These are phyloP conservation scores for Centruroides sculpturatus DNA, from an alignment of 1,140 invertebrate species.

Conservation along the genomic window DNA sequence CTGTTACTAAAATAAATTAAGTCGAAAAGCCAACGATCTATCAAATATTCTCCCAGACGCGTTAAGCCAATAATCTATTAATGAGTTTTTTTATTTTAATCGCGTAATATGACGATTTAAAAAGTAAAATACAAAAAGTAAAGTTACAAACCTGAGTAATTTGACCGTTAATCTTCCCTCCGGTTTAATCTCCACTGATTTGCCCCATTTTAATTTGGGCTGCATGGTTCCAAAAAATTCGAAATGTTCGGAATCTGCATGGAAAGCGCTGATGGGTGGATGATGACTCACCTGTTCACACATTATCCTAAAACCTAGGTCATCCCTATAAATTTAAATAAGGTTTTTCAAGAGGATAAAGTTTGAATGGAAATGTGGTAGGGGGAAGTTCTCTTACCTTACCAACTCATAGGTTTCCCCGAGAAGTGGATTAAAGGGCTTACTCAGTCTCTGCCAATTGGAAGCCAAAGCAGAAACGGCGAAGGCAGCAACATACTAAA, in stretches of 20 bases:
- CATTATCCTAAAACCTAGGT: constrained; percentile 32
- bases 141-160: constrained; percentile 29
- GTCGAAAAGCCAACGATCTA: too few relatives aligned
- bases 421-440: constrained; percentile 91
- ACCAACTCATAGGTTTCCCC: constrained; percentile 77
- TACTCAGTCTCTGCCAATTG: constrained; percentile 81
- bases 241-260: constrained; percentile 70
- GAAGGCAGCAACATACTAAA: constrained; percentile 63
- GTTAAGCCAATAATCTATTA: too few relatives aligned
- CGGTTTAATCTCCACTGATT: constrained; percentile 87
- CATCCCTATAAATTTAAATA: background rate
- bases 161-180: constrained; percentile 80
- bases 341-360: too few relatives aligned
- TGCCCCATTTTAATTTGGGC: constrained; percentile 93
- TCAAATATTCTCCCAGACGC: too few relatives aligned
- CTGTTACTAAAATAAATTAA: too few relatives aligned
- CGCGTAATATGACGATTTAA: too few relatives aligned
- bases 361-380: too few relatives aligned
- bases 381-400: constrained; percentile 2
- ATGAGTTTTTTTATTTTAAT: too few relatives aligned
- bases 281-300: constrained; percentile 95
- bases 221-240: constrained; percentile 81
- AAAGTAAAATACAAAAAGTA: background rate
- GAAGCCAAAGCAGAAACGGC: constrained; percentile 84
- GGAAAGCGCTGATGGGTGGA: constrained; percentile 88